Evolutionary conservation across 2,113 vertebrate species (phyloP).

Genomic region (Ceyx melanurus): DNA sequence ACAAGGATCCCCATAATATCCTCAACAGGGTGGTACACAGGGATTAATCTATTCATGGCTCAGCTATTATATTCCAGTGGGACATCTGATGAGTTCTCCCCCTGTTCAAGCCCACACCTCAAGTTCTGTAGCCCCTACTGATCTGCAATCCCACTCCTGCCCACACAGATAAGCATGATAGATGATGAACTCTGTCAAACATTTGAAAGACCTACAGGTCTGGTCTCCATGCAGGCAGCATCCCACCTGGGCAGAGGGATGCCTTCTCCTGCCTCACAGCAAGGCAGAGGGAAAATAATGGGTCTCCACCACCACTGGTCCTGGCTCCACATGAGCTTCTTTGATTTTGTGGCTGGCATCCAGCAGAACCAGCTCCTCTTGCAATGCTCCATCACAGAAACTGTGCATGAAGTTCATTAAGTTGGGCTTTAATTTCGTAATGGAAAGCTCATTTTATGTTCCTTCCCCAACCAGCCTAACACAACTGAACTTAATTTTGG

Average conservation of each 20-base stretch:
- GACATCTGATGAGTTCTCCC: background rate
- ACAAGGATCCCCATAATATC: background rate
- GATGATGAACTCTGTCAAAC: background rate
- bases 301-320: background rate
- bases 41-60: fast-evolving
- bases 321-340: no score
- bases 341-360: background rate
- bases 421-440: background rate
- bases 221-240: background rate
- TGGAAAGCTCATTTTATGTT: background rate
- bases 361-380: background rate
- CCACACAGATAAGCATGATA: fast-evolving
- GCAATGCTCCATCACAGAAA: no score
- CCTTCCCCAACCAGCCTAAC: background rate
- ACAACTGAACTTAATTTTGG: background rate
- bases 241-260: background rate
- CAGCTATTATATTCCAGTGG: background rate
- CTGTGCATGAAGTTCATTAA: background rate
- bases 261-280: background rate
- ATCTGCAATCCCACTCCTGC: background rate
- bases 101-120: background rate
- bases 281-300: background rate
- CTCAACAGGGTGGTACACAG: background rate
- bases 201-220: background rate
- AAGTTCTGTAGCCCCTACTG: background rate